phyloP scores from a whole-genome alignment of 2,888 invertebrate genomes.

The Strigamia transsilvanica region DNA sequence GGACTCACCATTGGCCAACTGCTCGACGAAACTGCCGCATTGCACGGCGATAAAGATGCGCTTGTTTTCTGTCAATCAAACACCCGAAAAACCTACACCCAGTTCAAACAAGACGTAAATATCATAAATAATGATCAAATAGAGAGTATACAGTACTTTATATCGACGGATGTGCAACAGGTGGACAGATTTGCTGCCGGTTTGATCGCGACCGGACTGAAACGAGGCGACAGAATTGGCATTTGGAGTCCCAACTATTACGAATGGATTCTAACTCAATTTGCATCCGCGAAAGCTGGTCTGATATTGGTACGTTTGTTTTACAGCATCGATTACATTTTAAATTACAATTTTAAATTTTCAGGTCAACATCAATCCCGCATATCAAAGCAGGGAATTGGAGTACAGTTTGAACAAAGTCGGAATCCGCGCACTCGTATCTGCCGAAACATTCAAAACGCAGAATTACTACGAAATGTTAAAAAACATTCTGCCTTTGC shows the following conservation, averaged over 20 bases:
- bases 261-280: constrained; percentile 78
- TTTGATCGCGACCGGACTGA: constrained; percentile 73
- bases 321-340: background rate
- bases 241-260: constrained; percentile 81
- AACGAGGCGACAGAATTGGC: constrained; percentile 77
- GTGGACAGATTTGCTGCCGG: constrained; percentile 78
- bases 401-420: constrained; percentile 77
- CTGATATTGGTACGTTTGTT: constrained; percentile 71
- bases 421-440: constrained; percentile 73
- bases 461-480: constrained; percentile 68
- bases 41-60: constrained; percentile 70
- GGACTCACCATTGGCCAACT: constrained; percentile 71
- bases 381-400: constrained; percentile 75
- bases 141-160: too few relatives aligned
- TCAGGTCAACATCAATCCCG: constrained; percentile 81
- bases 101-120: constrained; percentile 66
- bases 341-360: background rate
- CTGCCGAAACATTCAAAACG: constrained; percentile 71
- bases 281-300: constrained; percentile 77
- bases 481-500: background rate
- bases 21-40: constrained; percentile 67
- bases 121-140: background rate
- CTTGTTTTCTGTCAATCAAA: constrained; percentile 70
- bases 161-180: too few relatives aligned
- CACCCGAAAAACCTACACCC: constrained; percentile 68